Base-by-base conservation (phyloP, 2,797 vertebrate species). In the Melanogrammus aeglefinus region DNA sequence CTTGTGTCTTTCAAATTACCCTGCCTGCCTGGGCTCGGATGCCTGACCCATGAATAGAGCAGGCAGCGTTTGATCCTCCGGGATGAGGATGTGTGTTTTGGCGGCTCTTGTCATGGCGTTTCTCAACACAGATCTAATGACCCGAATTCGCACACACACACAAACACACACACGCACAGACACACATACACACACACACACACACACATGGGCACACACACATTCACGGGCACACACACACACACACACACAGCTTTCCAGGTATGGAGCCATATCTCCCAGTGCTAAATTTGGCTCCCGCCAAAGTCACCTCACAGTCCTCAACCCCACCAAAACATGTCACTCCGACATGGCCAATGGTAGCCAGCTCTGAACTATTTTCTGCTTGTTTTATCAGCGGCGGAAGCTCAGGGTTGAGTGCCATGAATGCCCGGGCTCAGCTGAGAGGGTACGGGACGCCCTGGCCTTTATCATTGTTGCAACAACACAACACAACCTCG, bases 391-490 rank as follows among this genome's bases (percentile, higher is more conserved):
- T 76, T 88, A 86, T 84, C 80, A 72, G 70, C 81, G 77, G 9
- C 70, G n/a, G 77, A 8, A 85, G 84, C 86, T 88, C 78, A 77
- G 82, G 80, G 70, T 72, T 72, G 41, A 80, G 82, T 16, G 78
- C 66, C 74, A 66, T 66, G 63, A 27, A 66, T 66, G 63, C 24
- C 24, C 63, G 66, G 78, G 76, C 81, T 83, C 29, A 41, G 76
- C 79, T 80, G 76, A 76, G 78, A 76, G 79, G 2, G 1, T 81
- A 18, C 72, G 76, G 86, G 84, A 88, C 75, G 83, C 88, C 82
- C 0, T 12, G 63, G 21, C 75, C 81, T 79, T 72, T 27, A 1
- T 44, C 80, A 77, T 78, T 82, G 81, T 87, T 44, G 80, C 71
- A 76, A n/a, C 39, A 76, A 87, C 86, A 77, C 86, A 77, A 77